These are phyloP conservation scores for Eumaeus atala DNA, from an alignment of 1,140 invertebrate species.

Conservation along the genomic window DNA sequence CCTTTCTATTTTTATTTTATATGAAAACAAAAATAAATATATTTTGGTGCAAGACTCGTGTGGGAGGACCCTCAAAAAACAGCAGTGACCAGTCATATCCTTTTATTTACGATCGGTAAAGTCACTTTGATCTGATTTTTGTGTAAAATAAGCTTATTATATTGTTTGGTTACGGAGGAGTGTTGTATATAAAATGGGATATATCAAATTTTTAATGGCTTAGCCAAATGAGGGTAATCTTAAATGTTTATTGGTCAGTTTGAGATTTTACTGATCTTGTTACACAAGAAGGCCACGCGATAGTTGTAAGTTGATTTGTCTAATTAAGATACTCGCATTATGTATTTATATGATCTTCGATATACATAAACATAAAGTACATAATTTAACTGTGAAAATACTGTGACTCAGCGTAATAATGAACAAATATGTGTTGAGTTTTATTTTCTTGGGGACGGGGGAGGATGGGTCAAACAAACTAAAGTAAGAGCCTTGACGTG, in stretches of 20 bases:
- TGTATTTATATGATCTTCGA: no score
- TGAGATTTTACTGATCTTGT: conserved; percentile 26
- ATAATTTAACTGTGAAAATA: no score
- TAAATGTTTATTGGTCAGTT: conserved; percentile 15
- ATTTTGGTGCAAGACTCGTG: no score
- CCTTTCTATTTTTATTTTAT: no score
- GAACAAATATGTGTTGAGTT: no score
- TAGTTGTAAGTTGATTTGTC: neutral
- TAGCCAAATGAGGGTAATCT: conserved; percentile 8
- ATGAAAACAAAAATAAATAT: no score
- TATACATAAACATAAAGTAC: no score
- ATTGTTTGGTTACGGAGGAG: neutral
- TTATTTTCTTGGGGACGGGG: no score
- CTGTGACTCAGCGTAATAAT: no score
- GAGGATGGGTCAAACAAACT: no score
- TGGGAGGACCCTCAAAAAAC: neutral
- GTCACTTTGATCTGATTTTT: conserved; percentile 18
- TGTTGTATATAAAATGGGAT: conserved; percentile 3
- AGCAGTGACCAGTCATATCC: neutral
- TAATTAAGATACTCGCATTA: neutral
- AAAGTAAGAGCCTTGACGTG: no score
- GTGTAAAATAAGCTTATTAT: neutral
- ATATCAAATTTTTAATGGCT: conserved; percentile 1
- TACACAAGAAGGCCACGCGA: conserved; percentile 4
- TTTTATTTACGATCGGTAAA: conserved; percentile 21